Percentiles rank a stretch among this genome's conserved stretches.
Conservation (phyloP, 2,888 invertebrate genomes). For the Schrankia costaestrigalis region DNA sequence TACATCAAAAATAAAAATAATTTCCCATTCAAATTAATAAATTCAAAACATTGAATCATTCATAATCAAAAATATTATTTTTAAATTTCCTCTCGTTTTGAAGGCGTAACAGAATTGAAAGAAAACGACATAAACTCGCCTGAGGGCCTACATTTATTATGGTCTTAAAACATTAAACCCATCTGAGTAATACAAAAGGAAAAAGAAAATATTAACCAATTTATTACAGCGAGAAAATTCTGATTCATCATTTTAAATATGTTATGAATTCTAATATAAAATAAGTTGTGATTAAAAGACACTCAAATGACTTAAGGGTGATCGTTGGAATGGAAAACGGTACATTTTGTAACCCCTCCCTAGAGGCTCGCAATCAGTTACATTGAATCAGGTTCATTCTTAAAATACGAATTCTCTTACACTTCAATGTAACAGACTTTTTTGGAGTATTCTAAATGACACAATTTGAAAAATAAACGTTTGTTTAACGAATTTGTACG, state of each 20-base stretch:
- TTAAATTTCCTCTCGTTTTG: neutral
- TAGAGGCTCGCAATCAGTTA: conserved; percentile 30
- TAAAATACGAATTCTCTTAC: conserved; percentile 11
- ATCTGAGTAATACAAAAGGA: conserved; percentile 12
- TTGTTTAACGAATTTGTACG: too few species aligned
- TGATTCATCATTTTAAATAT: neutral
- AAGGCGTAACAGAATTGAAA: conserved; percentile 1
- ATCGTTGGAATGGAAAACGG: conserved; percentile 28
- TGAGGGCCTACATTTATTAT: neutral
- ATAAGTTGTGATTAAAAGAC: conserved; percentile 29
- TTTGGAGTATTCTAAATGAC: too few species aligned
- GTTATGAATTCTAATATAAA: conserved; percentile 19
- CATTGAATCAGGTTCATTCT: conserved; percentile 39
- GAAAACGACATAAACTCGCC: conserved; percentile 1
- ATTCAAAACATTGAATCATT: too few species aligned
- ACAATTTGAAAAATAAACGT: too few species aligned
- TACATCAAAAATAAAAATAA: too few species aligned
- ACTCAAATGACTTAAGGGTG: conserved; percentile 12
- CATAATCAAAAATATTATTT: too few species aligned
- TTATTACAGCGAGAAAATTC: conserved; percentile 3
- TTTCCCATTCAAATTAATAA: too few species aligned
- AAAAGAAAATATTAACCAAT: conserved; percentile 13
- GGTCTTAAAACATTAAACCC: conserved; percentile 1
- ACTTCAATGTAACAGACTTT: conserved; percentile 18
- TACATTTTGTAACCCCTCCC: conserved; percentile 22